Percentiles rank a stretch among this genome's conserved stretches.
Evolutionary conservation across 2,888 invertebrate species (phyloP).

Genomic region (Xestoiulus laeticollis): DNA sequence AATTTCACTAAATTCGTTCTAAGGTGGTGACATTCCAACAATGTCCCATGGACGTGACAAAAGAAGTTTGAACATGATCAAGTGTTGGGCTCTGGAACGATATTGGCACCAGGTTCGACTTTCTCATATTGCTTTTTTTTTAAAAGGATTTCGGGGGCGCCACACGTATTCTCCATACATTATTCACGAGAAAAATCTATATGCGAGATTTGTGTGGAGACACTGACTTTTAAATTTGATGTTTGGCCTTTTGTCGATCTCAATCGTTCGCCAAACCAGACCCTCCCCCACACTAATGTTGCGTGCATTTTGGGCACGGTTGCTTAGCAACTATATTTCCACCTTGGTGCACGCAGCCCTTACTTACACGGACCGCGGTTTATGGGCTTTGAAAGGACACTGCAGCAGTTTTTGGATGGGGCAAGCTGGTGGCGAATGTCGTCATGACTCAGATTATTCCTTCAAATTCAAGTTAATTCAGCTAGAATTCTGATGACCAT

Average conservation of each 20-base stretch:
- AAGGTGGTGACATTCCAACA: no score
- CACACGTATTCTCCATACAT: background rate
- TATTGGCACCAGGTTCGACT: background rate
- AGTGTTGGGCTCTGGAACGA: background rate
- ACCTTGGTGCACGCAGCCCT: background rate
- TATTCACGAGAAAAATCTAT: background rate
- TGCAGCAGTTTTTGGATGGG: background rate
- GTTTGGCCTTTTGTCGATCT: conserved; percentile 26
- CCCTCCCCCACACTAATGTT: conserved; percentile 5
- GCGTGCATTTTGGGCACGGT: background rate
- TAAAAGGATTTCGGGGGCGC: background rate
- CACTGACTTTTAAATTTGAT: conserved; percentile 18
- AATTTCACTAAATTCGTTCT: no score
- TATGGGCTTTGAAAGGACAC: background rate
- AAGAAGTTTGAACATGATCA: background rate
- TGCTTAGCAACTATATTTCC: background rate
- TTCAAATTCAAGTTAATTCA: background rate
- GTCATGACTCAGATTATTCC: background rate
- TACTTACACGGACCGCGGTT: background rate
- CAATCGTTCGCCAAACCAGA: background rate
- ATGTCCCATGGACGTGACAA: background rate
- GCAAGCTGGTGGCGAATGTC: conserved; percentile 4
- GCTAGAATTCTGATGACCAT: no score
- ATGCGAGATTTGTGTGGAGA: background rate
- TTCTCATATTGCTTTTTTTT: background rate